Conservation (phyloP, 2,113 vertebrate genomes). For the Empidonax alnorum region DNA sequence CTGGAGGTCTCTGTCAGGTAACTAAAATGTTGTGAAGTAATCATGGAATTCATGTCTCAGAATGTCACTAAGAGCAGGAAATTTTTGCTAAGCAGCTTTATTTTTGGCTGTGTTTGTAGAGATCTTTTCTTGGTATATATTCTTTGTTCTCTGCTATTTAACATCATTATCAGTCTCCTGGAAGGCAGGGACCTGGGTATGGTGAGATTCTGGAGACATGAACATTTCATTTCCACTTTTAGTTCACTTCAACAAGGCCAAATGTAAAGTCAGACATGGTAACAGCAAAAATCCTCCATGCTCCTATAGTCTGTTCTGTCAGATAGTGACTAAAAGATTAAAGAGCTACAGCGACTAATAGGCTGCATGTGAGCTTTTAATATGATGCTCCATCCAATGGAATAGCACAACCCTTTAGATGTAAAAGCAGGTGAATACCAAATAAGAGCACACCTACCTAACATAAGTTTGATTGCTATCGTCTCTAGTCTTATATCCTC, state of each 20-base stretch:
- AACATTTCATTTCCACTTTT: slow-evolving; percentile 30
- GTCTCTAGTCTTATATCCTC: slow-evolving; percentile 24
- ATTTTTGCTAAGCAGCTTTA: background rate
- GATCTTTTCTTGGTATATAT: background rate
- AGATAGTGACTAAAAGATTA: slow-evolving; percentile 46
- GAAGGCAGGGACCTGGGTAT: background rate
- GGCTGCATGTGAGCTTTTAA: slow-evolving; percentile 52
- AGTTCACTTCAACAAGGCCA: slow-evolving; percentile 18
- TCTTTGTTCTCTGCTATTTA: background rate
- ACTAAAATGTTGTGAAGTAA: background rate
- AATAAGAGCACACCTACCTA: slow-evolving; percentile 60
- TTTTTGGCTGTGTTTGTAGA: background rate
- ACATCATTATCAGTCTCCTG: slow-evolving; percentile 22
- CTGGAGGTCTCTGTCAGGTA: background rate
- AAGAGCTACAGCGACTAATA: slow-evolving; percentile 38
- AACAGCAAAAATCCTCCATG: slow-evolving; percentile 33
- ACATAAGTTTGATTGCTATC: slow-evolving; percentile 38
- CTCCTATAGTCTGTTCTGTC: slow-evolving; percentile 6
- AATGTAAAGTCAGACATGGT: slow-evolving; percentile 3
- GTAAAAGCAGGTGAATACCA: slow-evolving; percentile 56
- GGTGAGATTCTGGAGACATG: background rate
- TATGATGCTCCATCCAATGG: slow-evolving; percentile 11
- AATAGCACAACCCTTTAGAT: slow-evolving; percentile 41
- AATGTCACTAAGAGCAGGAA: background rate
- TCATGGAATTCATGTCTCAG: background rate